phyloP scores from a whole-genome alignment of 2,113 vertebrate genomes.

The Gnathonemus longibarbis region DNA sequence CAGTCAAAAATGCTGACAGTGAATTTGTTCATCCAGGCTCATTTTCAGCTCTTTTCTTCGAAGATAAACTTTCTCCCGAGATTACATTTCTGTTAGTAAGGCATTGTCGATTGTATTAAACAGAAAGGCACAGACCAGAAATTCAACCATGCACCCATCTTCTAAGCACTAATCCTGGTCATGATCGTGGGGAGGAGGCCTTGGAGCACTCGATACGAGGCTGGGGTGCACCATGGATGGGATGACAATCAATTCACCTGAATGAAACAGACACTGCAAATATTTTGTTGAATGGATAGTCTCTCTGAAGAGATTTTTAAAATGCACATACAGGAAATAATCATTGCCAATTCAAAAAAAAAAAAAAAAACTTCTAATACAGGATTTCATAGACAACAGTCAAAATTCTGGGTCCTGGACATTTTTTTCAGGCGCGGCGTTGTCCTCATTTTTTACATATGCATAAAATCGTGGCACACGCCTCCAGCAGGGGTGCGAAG shows the following conservation, averaged over 20 bases:
- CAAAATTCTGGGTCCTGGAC: not conserved
- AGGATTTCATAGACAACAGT: not conserved
- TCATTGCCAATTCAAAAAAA: not conserved
- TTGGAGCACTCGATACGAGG: not conserved
- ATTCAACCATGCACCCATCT: not conserved
- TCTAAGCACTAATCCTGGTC: not conserved
- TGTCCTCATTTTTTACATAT: not conserved
- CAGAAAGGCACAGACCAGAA: not conserved
- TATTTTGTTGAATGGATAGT: not conserved
- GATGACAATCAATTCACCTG: not conserved
- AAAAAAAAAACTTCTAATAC: not conserved
- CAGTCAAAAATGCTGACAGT: not conserved
- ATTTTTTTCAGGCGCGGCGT: not conserved
- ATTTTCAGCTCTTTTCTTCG: not conserved
- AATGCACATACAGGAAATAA: not conserved
- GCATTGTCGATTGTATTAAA: not conserved
- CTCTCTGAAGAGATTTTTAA: not conserved
- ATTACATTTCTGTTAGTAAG: not conserved
- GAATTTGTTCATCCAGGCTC: not conserved
- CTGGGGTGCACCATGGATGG: not conserved
- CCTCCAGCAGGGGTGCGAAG: constrained; percentile 9
- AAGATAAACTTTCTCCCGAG: not conserved
- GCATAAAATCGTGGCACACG: not conserved
- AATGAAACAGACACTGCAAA: not conserved
- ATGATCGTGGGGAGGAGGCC: not conserved